Percentiles rank a stretch among this genome's conserved stretches.
phyloP scores from a whole-genome alignment of 2,888 invertebrate species.

The Agelastica alni region DNA sequence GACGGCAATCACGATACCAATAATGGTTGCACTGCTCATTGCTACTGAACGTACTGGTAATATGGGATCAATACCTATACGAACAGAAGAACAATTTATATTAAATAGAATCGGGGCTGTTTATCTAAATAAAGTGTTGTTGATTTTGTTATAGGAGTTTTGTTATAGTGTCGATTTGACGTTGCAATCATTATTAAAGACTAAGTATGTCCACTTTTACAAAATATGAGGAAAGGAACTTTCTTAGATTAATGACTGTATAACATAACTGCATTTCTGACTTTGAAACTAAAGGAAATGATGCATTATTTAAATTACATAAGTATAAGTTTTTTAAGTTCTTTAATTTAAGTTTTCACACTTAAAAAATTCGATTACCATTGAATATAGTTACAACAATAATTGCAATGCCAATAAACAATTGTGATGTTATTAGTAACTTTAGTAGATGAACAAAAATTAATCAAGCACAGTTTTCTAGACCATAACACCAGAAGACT shows the following conservation, averaged over 20 bases:
- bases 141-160: not conserved
- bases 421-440: constrained; percentile 11
- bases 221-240: no score
- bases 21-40: constrained; percentile 76
- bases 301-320: no score
- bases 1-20: constrained; percentile 83
- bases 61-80: constrained; percentile 44
- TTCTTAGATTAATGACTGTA: no score
- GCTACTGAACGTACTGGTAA: constrained; percentile 57
- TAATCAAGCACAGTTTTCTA: constrained; percentile 18
- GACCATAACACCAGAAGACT: constrained; percentile 12
- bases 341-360: no score
- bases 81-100: not conserved
- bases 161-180: not conserved
- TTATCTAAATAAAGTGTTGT: not conserved
- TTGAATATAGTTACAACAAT: no score
- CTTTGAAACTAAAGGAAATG: no score
- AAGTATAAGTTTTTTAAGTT: no score
- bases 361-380: no score
- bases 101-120: not conserved
- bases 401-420: constrained; percentile 13
- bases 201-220: no score
- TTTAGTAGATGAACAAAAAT: constrained; percentile 7
- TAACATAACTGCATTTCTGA: no score
- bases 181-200: constrained; percentile 1